Base-by-base conservation (phyloP, 53 echinoderm and acorn worm genomes). In the Echinometra lucunter region DNA sequence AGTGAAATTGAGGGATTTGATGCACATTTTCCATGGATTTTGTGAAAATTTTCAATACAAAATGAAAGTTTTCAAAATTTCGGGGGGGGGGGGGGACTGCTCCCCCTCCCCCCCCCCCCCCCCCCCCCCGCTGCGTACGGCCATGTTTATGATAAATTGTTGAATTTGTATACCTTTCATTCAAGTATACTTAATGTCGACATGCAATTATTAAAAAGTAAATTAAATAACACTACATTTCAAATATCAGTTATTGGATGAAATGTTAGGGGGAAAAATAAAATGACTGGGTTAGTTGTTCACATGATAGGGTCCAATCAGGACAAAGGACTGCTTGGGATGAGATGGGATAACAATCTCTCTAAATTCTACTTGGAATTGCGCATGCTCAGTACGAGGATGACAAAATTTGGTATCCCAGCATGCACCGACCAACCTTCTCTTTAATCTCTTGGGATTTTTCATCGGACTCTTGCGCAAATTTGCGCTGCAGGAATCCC, bases 401-500 rank as follows among this genome's bases (percentile, higher is more conserved):
- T 80, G 27, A 69, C 66, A 45, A 69, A n/a, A 30, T 19, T 44
- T 56, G 80, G 9, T 78, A 92, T 92, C 92, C 45, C 30, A 30
- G 30, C 94, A 94, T 94, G 83, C 83, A 83, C 25, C 91, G 66
- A 95, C 97, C 87, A 88, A 98, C 98, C 98, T 98, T 98, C 90
- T 96, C 95, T 90, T 97, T 95, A 42, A 97, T 94, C 87, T 96
- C 95, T 95, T 97, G 83, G 2, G 97, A 96, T 44, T 97, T 94
- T 66, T 90, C 96, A 42, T 96, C 97, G 32, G 92, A 94, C 57
- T 97, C 94, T 94, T 98, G 95, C 67, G 97, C 95, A 45, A 97
- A 90, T 94, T 98, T 98, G 57, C 97, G 95, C 78, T 97, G 96
- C 37, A 98, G 96, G 44, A 98, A 93, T 53, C 97, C 98, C 89